Evolutionary conservation across 2,888 invertebrate species (phyloP).

Genomic region (Cyclophora punctaria): DNA sequence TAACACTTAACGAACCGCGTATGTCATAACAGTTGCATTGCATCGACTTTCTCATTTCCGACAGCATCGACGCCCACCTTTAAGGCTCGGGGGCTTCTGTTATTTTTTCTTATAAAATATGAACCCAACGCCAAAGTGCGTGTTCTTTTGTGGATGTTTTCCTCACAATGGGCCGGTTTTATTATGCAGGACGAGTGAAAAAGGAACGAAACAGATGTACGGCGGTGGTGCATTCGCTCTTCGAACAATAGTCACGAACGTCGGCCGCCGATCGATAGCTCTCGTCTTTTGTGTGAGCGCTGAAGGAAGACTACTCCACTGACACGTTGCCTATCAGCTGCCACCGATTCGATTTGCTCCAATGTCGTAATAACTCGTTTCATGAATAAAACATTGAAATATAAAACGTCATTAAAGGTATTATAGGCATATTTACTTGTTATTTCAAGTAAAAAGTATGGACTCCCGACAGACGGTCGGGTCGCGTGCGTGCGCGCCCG

Average conservation of each 20-base stretch:
- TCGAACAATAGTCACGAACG: constrained; percentile 68
- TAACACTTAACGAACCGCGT: constrained; percentile 61
- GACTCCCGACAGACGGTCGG: constrained; percentile 49
- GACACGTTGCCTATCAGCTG: constrained; percentile 35
- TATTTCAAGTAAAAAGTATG: constrained; percentile 22
- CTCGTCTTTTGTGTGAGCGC: constrained; percentile 52
- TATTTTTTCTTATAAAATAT: constrained; percentile 68
- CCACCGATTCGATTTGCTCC: constrained; percentile 33
- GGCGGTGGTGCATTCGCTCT: constrained; percentile 54
- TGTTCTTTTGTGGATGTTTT: constrained; percentile 68
- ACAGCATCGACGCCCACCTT: constrained; percentile 62
- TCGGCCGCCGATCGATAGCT: constrained; percentile 52
- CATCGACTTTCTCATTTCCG: constrained; percentile 67
- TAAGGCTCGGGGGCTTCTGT: constrained; percentile 52
- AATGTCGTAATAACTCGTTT: too few species aligned
- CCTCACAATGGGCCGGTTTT: constrained; percentile 66
- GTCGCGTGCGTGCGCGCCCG: constrained; percentile 65
- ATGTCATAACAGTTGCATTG: constrained; percentile 73
- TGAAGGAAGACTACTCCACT: constrained; percentile 25
- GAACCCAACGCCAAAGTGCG: constrained; percentile 49
- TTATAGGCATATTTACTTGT: constrained; percentile 15
- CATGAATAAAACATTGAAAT: too few species aligned
- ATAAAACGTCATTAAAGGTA: background rate
- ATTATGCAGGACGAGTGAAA: constrained; percentile 65
- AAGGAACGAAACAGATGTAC: constrained; percentile 72